Percentiles rank a stretch among this genome's conserved stretches.
phyloP scores from a whole-genome alignment of 2,888 invertebrate genomes.

The Eupithecia insigniata region DNA sequence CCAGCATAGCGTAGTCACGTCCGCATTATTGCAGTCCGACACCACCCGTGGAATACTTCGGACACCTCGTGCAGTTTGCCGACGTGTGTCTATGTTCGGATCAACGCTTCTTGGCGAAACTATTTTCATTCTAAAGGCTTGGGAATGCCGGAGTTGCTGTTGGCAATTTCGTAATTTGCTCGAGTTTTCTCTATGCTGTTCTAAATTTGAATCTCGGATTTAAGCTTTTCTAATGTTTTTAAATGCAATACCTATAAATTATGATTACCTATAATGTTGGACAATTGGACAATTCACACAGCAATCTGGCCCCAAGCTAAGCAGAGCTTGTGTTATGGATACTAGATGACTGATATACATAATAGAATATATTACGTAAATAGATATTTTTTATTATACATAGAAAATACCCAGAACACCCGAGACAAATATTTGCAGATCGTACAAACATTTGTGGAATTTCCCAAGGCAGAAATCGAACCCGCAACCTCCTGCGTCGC shows the following conservation, averaged over 20 bases:
- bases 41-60: slow-evolving; percentile 38
- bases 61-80: slow-evolving; percentile 38
- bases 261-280: neutral
- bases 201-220: slow-evolving; percentile 19
- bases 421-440: too few relatives aligned
- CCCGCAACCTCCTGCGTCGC: too few relatives aligned
- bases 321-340: too few relatives aligned
- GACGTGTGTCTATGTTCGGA: slow-evolving; percentile 41
- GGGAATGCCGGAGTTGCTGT: slow-evolving; percentile 28
- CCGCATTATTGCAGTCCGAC: slow-evolving; percentile 48
- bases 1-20: slow-evolving; percentile 47
- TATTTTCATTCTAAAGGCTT: slow-evolving; percentile 39
- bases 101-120: slow-evolving; percentile 35
- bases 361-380: too few relatives aligned
- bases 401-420: too few relatives aligned
- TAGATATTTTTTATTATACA: too few relatives aligned
- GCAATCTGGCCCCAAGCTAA: too few relatives aligned
- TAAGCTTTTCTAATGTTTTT: neutral
- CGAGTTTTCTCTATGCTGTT: slow-evolving; percentile 7
- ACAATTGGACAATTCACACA: too few relatives aligned
- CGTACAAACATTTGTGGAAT: too few relatives aligned
- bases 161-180: slow-evolving; percentile 30
- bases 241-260: neutral
- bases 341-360: too few relatives aligned
- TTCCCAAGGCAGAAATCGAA: too few relatives aligned